phyloP scores from a whole-genome alignment of 1,140 invertebrate species.

The Radopholus similis region DNA sequence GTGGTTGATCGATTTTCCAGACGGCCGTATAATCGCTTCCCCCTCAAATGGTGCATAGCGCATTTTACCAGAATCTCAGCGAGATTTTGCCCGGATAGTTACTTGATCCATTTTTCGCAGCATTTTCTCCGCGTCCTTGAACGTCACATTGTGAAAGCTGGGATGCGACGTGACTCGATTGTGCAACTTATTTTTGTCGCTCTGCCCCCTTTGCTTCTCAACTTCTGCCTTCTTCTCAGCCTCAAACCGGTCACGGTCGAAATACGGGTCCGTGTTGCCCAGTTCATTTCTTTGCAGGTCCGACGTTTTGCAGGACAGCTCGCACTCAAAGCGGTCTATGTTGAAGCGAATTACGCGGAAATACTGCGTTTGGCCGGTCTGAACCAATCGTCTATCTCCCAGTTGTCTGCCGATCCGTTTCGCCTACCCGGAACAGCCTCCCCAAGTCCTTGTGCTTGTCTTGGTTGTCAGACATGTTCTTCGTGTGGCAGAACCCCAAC shows the following conservation, averaged over 20 bases:
- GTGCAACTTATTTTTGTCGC: constrained; percentile 62
- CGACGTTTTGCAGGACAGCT: constrained; percentile 86
- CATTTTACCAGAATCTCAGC: constrained; percentile 4
- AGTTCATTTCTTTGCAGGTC: constrained; percentile 86
- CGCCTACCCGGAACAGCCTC: constrained; percentile 73
- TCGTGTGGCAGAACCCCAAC: constrained; percentile 87
- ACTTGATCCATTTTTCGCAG: constrained; percentile 76
- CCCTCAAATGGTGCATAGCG: constrained; percentile 68
- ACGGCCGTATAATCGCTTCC: constrained; percentile 89
- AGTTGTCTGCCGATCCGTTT: too few species aligned
- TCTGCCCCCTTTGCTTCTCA: constrained; percentile 21
- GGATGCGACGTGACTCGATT: constrained; percentile 96
- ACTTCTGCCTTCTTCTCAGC: constrained; percentile 66
- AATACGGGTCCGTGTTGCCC: constrained; percentile 79
- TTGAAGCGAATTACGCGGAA: constrained; percentile 92
- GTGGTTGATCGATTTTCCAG: constrained; percentile 79
- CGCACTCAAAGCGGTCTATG: constrained; percentile 85
- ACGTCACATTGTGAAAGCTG: constrained; percentile 92
- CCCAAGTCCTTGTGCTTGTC: constrained; percentile 77
- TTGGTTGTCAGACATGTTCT: constrained; percentile 73
- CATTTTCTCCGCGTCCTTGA: constrained; percentile 81
- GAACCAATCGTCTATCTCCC: too few species aligned
- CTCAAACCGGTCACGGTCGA: constrained; percentile 78
- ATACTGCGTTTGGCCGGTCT: constrained; percentile 79
- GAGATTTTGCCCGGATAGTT: too few species aligned